These are phyloP conservation scores for Falco novaeseelandiae DNA, from an alignment of 2,797 vertebrate genomes.

Conservation along the genomic window DNA sequence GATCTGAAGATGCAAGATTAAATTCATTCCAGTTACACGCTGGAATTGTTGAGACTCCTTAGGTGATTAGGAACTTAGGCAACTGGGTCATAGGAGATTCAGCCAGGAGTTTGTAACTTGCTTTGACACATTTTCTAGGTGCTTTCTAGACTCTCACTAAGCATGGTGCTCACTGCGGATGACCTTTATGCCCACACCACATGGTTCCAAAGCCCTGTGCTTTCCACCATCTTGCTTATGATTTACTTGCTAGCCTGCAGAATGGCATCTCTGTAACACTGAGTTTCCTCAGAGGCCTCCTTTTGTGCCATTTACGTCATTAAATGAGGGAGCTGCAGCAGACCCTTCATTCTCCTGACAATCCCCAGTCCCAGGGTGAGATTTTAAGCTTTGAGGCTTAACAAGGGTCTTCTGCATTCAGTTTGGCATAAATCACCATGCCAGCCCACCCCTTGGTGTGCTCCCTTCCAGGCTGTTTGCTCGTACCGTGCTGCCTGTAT, in stretches of 20 bases:
- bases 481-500: background rate
- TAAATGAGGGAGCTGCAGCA: background rate
- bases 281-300: background rate
- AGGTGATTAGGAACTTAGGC: background rate
- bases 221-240: background rate
- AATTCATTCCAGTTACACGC: background rate
- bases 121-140: conserved; percentile 29
- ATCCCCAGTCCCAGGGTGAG: background rate
- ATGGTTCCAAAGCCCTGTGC: background rate
- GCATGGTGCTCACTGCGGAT: background rate
- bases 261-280: background rate
- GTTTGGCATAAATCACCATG: background rate
- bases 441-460: background rate
- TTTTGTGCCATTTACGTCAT: background rate
- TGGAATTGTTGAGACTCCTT: background rate
- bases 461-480: background rate
- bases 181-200: background rate
- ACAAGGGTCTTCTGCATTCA: background rate
- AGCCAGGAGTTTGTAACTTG: conserved; percentile 12
- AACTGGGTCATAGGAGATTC: background rate
- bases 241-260: background rate
- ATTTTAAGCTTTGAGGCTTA: background rate
- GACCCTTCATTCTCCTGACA: background rate
- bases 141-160: conserved; percentile 20
- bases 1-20: background rate